Base-by-base conservation (phyloP, 2,888 invertebrate genomes). In the Nomada fabriciana region DNA sequence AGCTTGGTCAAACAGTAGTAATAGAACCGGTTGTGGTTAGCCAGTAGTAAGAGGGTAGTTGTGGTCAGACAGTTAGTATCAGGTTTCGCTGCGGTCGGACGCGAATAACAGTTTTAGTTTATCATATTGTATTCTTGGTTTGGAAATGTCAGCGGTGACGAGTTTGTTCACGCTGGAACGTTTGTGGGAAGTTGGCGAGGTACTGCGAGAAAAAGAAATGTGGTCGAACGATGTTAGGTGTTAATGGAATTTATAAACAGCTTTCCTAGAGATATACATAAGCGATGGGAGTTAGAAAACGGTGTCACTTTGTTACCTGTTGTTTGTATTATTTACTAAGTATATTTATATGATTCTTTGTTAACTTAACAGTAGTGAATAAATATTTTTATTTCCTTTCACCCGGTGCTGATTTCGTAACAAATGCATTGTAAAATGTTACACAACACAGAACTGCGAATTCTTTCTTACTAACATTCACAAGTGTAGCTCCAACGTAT, bases 11-110 rank as follows among this genome's bases (percentile, higher is more conserved):
- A 88, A 88, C 88, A 85, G 86, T 78, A 85, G 88, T 88, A 88
- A 88, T 88, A 82, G 88, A 88, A 82, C 82, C 81, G 76, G 77
- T 60, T 76, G 88, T 81, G 88, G 87, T 85, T 80, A 86, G 86
- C 86, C 88, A 86, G 85, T 85, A 88, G 85, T 88, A 88, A 88
- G 87, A 88, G 88, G 83, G 85, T 63, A 88, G 83, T 83, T 88
- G 88, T 70, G 88, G 88, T 83, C 80, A 47, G 85, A 77, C 83
- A 83, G 88, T 85, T 86, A 88, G 86, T 86, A 88, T 85, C 88
- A 82, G 88, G 81, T 80, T 81, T 69, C 82, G 71, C 80, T 88
- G 88, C 67, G 87, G 87, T 88, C 83, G 52, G 61, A 59, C 63
- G 75, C 77, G 83, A 80, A 86, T 85, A 88, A 85, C 85, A 77